Evolutionary conservation across 2,797 vertebrate genomes (phyloP).

Genomic region (Dryobates pubescens): DNA sequence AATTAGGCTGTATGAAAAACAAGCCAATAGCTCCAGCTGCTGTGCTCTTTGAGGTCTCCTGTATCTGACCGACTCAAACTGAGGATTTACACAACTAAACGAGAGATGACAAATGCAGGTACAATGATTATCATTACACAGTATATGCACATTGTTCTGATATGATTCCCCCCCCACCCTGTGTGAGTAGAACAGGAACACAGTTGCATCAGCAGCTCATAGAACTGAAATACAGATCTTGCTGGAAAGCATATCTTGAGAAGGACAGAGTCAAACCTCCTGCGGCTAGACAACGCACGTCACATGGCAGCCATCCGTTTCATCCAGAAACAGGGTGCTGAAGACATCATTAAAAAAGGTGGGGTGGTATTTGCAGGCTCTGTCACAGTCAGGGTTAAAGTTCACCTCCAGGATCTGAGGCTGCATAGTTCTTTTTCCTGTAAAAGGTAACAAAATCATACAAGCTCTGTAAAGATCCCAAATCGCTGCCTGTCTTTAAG

Average conservation of each 20-base stretch:
- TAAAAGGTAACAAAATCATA: background rate
- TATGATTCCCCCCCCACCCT: background rate
- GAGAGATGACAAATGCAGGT: background rate
- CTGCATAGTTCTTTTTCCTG: constrained; percentile 87
- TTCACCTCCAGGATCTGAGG: constrained; percentile 95
- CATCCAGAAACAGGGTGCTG: constrained; percentile 90
- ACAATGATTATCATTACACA: background rate
- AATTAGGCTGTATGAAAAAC: constrained; percentile 1
- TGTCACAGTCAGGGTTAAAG: constrained; percentile 92
- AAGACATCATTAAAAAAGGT: constrained; percentile 93
- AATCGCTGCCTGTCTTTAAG: background rate
- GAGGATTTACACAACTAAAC: background rate
- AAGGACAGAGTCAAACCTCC: background rate
- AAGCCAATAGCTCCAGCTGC: background rate
- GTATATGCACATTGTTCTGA: background rate
- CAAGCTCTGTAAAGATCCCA: background rate
- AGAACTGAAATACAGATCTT: constrained; percentile 64
- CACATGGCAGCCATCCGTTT: constrained; percentile 81
- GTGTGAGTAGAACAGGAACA: constrained; percentile 11
- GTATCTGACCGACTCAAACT: background rate
- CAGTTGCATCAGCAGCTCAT: constrained; percentile 54
- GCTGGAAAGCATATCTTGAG: constrained; percentile 15
- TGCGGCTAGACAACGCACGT: constrained; percentile 78
- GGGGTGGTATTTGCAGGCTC: constrained; percentile 92
- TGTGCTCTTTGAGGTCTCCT: background rate